These are phyloP conservation scores for Actinia tenebrosa DNA, from an alignment of 64 coral and sea anemone genomes.

Conservation along the genomic window DNA sequence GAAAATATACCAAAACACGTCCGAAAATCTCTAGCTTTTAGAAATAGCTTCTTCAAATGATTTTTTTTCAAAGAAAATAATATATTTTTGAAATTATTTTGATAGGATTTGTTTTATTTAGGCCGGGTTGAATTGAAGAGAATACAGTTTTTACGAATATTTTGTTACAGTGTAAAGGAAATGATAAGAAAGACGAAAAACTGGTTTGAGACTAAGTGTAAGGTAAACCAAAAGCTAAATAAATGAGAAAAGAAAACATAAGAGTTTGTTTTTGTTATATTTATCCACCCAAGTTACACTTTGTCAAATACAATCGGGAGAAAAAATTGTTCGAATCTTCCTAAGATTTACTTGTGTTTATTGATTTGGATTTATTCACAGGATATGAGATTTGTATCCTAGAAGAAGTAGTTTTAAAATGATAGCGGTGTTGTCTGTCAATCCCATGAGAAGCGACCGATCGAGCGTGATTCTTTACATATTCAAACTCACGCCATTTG, in stretches of 20 bases:
- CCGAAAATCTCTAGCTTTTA: not conserved
- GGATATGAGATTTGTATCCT: not conserved
- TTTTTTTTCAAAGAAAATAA: not conserved
- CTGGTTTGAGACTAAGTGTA: not conserved
- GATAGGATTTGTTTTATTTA: too few species aligned
- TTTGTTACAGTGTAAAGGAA: not conserved
- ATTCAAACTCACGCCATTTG: slow-evolving; percentile 19
- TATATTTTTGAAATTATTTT: too few species aligned
- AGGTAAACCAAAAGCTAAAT: not conserved
- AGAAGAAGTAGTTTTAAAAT: not conserved
- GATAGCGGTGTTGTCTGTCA: not conserved
- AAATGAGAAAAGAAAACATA: not conserved
- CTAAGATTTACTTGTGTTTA: not conserved
- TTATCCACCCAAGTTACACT: not conserved
- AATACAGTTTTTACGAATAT: not conserved
- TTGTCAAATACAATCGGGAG: not conserved
- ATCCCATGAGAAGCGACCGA: not conserved
- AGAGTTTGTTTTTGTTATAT: not conserved
- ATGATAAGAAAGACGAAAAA: not conserved
- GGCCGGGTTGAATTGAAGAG: too few species aligned
- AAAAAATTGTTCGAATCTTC: not conserved
- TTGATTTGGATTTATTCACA: not conserved
- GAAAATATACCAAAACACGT: not conserved
- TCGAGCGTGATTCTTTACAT: not conserved
- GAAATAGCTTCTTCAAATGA: not conserved